A percentile compares a stretch with the other conserved stretches of the same genome.
phyloP scores from a whole-genome alignment of 2,888 invertebrate genomes.

The Zeuzera pyrina region DNA sequence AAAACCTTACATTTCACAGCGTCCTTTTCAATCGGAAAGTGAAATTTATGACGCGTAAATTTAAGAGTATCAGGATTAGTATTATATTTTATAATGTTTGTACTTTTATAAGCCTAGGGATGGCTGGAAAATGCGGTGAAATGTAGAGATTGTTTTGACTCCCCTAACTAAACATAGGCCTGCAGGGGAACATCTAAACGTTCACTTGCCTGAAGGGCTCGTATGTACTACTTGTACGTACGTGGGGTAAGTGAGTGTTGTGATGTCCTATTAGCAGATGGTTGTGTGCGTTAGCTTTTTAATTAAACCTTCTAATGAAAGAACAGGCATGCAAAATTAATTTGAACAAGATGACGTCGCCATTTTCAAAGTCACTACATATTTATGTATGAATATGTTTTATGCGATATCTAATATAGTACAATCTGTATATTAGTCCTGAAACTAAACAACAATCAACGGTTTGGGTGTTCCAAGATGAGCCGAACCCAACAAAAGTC shows the following conservation, averaged over 20 bases:
- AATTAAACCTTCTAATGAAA: constrained; percentile 47
- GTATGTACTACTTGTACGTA: constrained; percentile 24
- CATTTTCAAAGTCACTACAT: too few relatives aligned
- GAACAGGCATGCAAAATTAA: constrained; percentile 21
- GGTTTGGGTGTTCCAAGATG: too few relatives aligned
- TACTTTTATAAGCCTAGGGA: constrained; percentile 6
- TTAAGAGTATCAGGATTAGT: constrained; percentile 22
- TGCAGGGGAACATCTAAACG: constrained; percentile 12
- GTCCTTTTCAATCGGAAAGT: constrained; percentile 44
- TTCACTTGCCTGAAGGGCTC: constrained; percentile 32
- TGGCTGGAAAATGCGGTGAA: constrained; percentile 1
- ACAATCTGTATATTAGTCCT: too few relatives aligned
- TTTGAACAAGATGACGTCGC: too few relatives aligned
- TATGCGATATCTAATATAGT: too few relatives aligned
- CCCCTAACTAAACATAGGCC: constrained; percentile 12
- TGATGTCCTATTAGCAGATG: constrained; percentile 52
- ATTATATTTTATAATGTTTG: constrained; percentile 3
- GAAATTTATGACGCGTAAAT: constrained; percentile 44
- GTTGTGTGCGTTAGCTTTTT: constrained; percentile 52
- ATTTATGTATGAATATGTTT: too few relatives aligned
- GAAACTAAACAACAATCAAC: too few relatives aligned
- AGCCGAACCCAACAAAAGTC: too few relatives aligned
- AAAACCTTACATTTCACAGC: constrained; percentile 29
- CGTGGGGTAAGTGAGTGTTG: constrained; percentile 31
- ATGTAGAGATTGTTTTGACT: constrained; percentile 10